These are phyloP conservation scores for Centrocercus urophasianus DNA, from an alignment of 2,113 vertebrate genomes.

Conservation along the genomic window DNA sequence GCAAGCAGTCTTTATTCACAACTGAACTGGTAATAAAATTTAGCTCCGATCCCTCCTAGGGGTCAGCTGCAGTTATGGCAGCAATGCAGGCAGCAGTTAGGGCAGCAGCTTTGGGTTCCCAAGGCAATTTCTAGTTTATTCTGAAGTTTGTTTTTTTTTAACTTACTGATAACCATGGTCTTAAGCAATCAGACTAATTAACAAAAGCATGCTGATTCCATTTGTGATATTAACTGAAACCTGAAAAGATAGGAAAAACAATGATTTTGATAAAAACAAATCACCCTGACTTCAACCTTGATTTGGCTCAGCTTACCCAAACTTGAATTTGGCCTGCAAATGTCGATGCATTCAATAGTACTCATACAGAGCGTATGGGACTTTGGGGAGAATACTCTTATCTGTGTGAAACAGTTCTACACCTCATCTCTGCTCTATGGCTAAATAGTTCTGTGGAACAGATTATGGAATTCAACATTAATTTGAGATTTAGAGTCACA, in stretches of 20 bases:
- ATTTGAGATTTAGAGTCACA: neutral
- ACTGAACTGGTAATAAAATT: neutral
- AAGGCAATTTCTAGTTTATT: neutral
- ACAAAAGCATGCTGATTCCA: neutral
- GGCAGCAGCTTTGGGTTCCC: neutral
- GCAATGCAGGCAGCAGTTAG: neutral
- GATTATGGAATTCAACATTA: neutral
- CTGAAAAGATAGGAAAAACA: neutral
- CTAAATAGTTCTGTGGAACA: neutral
- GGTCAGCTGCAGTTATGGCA: neutral
- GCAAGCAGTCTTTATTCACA: accelerated
- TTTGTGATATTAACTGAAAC: neutral
- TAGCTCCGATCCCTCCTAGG: accelerated
- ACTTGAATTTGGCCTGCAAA: neutral
- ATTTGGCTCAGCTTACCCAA: neutral
- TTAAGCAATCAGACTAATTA: neutral
- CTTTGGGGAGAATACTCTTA: neutral
- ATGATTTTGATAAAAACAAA: neutral
- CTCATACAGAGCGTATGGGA: too few relatives aligned
- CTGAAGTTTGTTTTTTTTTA: neutral
- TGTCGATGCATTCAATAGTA: neutral
- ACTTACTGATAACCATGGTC: neutral
- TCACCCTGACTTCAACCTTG: neutral
- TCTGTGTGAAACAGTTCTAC: neutral
- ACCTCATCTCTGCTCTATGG: neutral